A percentile compares a stretch with the other conserved stretches of the same genome.
These are phyloP conservation scores for Dexiosoma caninum DNA, from an alignment of 2,888 invertebrate species.

Conservation along the genomic window DNA sequence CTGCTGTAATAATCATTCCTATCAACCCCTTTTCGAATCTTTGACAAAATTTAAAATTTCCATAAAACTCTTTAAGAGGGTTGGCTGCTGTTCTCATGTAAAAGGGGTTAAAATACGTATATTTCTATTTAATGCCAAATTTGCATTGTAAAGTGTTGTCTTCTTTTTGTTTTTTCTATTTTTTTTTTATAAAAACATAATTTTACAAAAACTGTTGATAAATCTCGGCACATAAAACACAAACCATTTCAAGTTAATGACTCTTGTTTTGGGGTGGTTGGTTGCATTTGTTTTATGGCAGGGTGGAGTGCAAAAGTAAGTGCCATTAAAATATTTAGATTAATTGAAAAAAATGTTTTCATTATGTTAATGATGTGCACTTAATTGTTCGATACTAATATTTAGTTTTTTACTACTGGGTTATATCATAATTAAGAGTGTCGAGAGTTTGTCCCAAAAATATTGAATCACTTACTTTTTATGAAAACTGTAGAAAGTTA, in stretches of 20 bases:
- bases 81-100: background rate
- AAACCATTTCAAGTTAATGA: constrained; percentile 43
- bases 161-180: too few relatives aligned
- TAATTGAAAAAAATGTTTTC: constrained; percentile 26
- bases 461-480: too few relatives aligned
- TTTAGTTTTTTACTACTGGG: background rate
- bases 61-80: background rate
- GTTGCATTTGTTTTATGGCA: background rate
- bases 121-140: constrained; percentile 14
- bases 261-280: constrained; percentile 26
- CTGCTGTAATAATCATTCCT: constrained; percentile 45
- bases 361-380: constrained; percentile 32
- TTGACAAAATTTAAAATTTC: background rate
- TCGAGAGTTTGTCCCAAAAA: too few relatives aligned
- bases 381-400: constrained; percentile 26
- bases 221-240: constrained; percentile 35
- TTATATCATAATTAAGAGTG: background rate
- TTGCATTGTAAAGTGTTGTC: constrained; percentile 1
- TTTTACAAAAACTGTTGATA: constrained; percentile 20
- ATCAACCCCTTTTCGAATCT: constrained; percentile 11
- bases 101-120: background rate
- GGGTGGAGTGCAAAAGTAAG: background rate
- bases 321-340: constrained; percentile 32
- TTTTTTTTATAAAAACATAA: background rate
- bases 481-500: too few relatives aligned